phyloP scores from a whole-genome alignment of 1,140 invertebrate genomes.

The Hyles euphorbiae region DNA sequence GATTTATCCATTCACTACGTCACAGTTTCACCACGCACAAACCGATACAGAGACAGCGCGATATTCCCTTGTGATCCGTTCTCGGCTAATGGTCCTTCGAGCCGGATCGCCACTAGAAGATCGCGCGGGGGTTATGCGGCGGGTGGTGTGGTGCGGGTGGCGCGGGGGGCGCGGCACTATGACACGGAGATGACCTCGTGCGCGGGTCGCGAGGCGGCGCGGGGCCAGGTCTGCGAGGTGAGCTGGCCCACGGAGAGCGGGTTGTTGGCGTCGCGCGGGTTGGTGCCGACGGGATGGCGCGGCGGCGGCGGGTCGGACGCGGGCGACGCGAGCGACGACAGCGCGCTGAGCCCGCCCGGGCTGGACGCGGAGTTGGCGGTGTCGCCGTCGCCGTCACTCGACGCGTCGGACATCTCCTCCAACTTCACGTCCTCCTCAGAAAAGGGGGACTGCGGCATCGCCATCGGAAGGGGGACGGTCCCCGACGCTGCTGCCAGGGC shows the following conservation, averaged over 20 bases:
- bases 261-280: constrained; percentile 93
- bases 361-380: constrained; percentile 82
- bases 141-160: constrained; percentile 21
- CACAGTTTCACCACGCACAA: no score
- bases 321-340: constrained; percentile 87
- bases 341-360: constrained; percentile 84
- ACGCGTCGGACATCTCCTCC: constrained; percentile 82
- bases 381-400: constrained; percentile 82
- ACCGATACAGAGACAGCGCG: no score
- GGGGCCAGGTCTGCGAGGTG: constrained; percentile 77
- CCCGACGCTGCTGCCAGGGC: constrained; percentile 81
- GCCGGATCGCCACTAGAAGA: no score
- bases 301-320: constrained; percentile 79
- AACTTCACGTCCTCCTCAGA: constrained; percentile 85
- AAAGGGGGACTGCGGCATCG: constrained; percentile 52
- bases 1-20: no score
- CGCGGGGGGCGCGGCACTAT: constrained; percentile 47
- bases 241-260: constrained; percentile 92
- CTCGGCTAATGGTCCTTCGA: no score
- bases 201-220: constrained; percentile 42
- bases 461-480: constrained; percentile 70
- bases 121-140: background rate
- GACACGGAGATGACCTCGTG: constrained; percentile 72
- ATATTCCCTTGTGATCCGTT: no score
- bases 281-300: constrained; percentile 90